Base-by-base conservation (phyloP, 2,888 invertebrate genomes). In the Eudiplozoon nipponicum region DNA sequence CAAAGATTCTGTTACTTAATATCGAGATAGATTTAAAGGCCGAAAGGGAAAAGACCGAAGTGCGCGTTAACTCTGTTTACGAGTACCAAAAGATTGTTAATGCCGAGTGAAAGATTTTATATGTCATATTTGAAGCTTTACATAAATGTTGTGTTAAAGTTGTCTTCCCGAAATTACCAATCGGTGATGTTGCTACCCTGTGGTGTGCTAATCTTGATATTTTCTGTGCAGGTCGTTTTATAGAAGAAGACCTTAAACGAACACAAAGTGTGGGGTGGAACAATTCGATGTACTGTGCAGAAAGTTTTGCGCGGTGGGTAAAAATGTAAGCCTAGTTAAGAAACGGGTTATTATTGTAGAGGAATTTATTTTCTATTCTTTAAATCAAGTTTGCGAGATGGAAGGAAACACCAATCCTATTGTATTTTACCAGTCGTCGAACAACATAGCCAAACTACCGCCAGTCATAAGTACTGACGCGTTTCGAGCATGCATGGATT, bases 181-280 rank as follows among this genome's bases (percentile, higher is more conserved):
- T 98, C 52, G 94, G 94, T 1, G 94, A 98, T 62, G 94, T 98
- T 2, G 94, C 94, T 22, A 98, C 94, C 2, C 94, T 98, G 63
- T 94, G 76, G 66, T 94, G 94, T 59, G 94, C 94, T 38, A 94
- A 94, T 61, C 70, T 71, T 45, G 71, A 74, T 52, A 72, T 75
- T 75, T 94, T 98, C 66, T 94, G 94, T 63, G 94, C 94, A 47
- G 94, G 94, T 9, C 74, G 94, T 46, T 86, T 98, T 1, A 70
- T 72, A 0, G 86, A 86, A 1, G 86, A 86, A 56, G 94, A 94
- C 63, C 62, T 98, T 49, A 71, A 70, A 47, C 69, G 94, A 45
- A 84, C 90, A 0, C 71, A 81, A 70, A 55, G 84, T 90, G 1
- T 94, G 94, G 59, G 94, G 94, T 21, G 94, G 94, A 38, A 73